phyloP scores from a whole-genome alignment of 30 jellyfish, hydroid and myxozoan genomes.

The Sanderia malayensis region DNA sequence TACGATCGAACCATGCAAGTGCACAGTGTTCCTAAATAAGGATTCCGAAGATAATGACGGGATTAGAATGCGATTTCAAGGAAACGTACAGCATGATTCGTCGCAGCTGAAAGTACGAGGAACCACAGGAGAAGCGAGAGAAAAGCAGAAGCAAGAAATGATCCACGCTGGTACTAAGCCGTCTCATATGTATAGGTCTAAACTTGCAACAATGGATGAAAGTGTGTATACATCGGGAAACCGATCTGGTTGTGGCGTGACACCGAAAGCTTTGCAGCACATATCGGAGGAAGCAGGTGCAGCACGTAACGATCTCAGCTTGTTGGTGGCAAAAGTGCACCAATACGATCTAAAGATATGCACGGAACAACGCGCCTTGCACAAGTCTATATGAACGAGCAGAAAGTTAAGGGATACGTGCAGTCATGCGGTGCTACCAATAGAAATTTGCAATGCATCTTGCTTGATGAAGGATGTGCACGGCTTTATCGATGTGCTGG shows the following conservation, averaged over 20 bases:
- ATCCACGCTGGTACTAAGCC: neutral
- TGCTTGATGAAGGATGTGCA: neutral
- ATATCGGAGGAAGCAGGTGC: neutral
- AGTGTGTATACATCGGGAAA: conserved; percentile 3
- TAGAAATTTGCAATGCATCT: neutral
- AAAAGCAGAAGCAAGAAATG: neutral
- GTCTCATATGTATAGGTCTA: neutral
- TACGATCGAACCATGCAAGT: neutral
- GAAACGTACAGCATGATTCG: neutral
- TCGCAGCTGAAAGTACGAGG: conserved; percentile 1
- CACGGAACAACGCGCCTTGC: neutral
- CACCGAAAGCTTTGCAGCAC: conserved; percentile 18
- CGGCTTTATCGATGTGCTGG: neutral
- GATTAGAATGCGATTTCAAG: neutral
- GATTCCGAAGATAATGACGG: neutral
- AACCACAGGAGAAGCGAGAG: conserved; percentile 3
- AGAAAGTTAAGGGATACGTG: neutral
- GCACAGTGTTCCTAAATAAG: neutral
- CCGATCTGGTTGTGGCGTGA: conserved; percentile 16
- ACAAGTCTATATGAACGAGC: neutral
- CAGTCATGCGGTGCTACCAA: neutral
- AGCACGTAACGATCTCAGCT: neutral
- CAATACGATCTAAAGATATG: neutral
- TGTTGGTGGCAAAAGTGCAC: neutral
- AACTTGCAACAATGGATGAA: neutral